Percentiles rank a stretch among this genome's conserved stretches.
Evolutionary conservation across 2,113 vertebrate species (phyloP).

Genomic region (Psilopsiagon aurifrons): DNA sequence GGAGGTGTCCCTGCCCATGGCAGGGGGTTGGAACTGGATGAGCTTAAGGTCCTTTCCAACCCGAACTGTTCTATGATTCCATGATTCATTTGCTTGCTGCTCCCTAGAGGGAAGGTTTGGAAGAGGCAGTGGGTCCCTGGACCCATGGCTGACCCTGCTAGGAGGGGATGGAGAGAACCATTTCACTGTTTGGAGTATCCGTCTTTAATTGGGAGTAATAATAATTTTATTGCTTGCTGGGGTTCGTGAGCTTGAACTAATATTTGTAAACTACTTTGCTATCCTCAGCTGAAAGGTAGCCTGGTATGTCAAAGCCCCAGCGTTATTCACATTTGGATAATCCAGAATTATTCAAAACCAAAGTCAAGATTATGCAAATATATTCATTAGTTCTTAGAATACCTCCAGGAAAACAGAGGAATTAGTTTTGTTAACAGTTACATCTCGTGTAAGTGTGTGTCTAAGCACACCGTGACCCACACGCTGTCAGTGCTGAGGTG

Average conservation of each 20-base stretch:
- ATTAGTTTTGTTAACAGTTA: constrained; percentile 59
- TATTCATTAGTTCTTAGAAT: constrained; percentile 53
- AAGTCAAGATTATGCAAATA: constrained; percentile 64
- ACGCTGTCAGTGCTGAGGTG: fast-evolving
- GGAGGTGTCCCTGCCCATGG: no score
- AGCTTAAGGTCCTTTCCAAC: no score
- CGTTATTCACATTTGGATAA: constrained; percentile 25
- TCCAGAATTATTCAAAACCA: constrained; percentile 64
- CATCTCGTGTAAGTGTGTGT: background rate
- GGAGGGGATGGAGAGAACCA: background rate
- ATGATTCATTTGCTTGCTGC: background rate
- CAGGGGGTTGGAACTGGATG: no score
- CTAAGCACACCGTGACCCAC: background rate
- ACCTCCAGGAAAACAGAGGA: constrained; percentile 53
- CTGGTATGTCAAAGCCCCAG: background rate
- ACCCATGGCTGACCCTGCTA: background rate
- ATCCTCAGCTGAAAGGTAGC: constrained; percentile 29
- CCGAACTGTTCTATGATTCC: no score
- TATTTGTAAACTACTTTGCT: constrained; percentile 34
- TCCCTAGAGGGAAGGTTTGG: background rate
- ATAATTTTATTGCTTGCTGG: constrained; percentile 45
- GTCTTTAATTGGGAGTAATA: constrained; percentile 42
- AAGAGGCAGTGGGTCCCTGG: fast-evolving
- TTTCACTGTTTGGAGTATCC: background rate
- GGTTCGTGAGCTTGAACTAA: constrained; percentile 58